These are phyloP conservation scores for Platycheirus rosarum DNA, from an alignment of 2,888 invertebrate species.

Conservation along the genomic window DNA sequence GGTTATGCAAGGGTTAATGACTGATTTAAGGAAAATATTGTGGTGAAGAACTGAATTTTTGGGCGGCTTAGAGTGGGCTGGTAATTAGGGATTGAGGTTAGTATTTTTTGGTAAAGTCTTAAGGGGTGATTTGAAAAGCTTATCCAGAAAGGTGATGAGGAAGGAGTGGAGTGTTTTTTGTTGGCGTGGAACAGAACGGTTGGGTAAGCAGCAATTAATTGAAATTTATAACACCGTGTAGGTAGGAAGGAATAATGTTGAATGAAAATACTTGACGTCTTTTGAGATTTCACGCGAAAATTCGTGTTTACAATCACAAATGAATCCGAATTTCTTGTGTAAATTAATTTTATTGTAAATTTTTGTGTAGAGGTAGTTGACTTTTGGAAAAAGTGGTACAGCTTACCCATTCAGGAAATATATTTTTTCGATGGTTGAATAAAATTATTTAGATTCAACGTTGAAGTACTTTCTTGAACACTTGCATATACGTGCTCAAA, in stretches of 20 bases:
- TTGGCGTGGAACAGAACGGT: neutral
- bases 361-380: too few species aligned
- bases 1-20: slow-evolving; percentile 41
- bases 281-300: neutral
- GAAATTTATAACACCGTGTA: slow-evolving; percentile 25
- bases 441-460: too few species aligned
- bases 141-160: neutral
- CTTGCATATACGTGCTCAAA: too few species aligned
- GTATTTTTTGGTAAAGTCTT: slow-evolving; percentile 17
- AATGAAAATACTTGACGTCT: neutral
- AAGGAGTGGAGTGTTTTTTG: neutral
- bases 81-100: slow-evolving; percentile 49
- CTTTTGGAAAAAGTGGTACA: too few species aligned
- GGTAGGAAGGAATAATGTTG: neutral
- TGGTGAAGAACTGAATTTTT: slow-evolving; percentile 7
- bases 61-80: slow-evolving; percentile 4
- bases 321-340: neutral
- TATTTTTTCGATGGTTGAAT: too few species aligned
- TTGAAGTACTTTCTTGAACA: too few species aligned
- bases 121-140: neutral
- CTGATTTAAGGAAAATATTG: slow-evolving; percentile 59
- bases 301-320: neutral
- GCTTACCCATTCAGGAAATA: too few species aligned
- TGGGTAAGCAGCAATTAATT: slow-evolving; percentile 13
- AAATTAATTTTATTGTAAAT: too few species aligned